phyloP scores from a whole-genome alignment of 2,888 invertebrate genomes.

The Halictus ligatus region DNA sequence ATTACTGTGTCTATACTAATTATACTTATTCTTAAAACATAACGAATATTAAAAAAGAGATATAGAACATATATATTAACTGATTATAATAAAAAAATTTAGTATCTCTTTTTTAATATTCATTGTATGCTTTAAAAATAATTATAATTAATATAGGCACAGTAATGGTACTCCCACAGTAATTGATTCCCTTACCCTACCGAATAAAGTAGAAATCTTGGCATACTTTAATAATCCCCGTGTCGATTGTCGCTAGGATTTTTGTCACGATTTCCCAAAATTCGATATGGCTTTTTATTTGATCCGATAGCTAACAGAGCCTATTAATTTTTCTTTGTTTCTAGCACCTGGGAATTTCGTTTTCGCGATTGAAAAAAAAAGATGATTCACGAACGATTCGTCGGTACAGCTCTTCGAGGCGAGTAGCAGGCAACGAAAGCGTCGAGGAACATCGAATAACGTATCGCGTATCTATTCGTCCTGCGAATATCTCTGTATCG shows the following conservation, averaged over 20 bases:
- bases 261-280: too few species aligned
- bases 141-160: too few species aligned
- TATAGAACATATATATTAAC: too few species aligned
- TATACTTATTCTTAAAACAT: too few species aligned
- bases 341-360: not conserved
- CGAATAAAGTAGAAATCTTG: not conserved
- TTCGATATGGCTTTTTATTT: not conserved
- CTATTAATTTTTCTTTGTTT: not conserved
- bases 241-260: not conserved
- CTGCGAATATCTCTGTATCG: constrained; percentile 33
- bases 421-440: not conserved
- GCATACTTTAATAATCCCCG: not conserved
- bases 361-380: not conserved
- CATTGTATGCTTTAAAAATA: too few species aligned
- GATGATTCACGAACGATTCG: not conserved
- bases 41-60: too few species aligned
- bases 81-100: too few species aligned
- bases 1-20: too few species aligned
- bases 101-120: too few species aligned
- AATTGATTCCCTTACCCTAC: not conserved
- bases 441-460: constrained; percentile 14
- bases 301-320: not conserved
- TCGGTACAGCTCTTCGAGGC: not conserved
- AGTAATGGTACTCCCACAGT: too few species aligned
- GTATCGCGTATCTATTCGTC: constrained; percentile 30